These are phyloP conservation scores for Lynx canadensis DNA, from an alignment of 2,113 vertebrate species.

Conservation along the genomic window DNA sequence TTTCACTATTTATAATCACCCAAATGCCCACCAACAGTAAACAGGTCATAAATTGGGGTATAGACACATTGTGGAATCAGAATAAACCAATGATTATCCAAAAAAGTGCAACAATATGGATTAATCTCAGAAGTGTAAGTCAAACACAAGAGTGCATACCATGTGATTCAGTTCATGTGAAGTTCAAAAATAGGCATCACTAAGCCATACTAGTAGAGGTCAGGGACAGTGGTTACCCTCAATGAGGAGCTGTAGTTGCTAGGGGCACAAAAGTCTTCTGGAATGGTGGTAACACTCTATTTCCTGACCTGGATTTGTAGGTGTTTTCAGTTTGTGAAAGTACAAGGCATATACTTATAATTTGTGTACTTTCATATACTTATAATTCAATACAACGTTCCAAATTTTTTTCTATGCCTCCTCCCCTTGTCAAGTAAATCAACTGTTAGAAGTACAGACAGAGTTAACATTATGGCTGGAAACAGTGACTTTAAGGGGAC, in stretches of 20 bases:
- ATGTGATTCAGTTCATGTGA: neutral
- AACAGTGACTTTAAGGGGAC: neutral
- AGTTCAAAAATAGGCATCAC: neutral
- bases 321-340: neutral
- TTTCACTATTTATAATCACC: neutral
- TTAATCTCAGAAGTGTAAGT: neutral
- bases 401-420: neutral
- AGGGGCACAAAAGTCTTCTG: neutral
- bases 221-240: neutral
- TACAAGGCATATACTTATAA: neutral
- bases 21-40: neutral
- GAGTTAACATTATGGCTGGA: neutral
- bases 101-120: fast-evolving
- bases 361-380: neutral
- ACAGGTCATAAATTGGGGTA: neutral
- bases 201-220: neutral
- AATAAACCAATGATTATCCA: neutral
- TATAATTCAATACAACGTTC: neutral
- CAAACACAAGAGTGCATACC: neutral
- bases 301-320: neutral
- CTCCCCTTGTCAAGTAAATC: neutral
- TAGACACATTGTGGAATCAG: too few species aligned
- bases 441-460: neutral
- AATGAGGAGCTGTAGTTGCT: fast-evolving
- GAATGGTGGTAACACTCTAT: neutral